Evolutionary conservation across 1,140 invertebrate genomes (phyloP), one percentile per base, ranked within the genome.

Genomic region (Aradophagus sp.): DNA sequence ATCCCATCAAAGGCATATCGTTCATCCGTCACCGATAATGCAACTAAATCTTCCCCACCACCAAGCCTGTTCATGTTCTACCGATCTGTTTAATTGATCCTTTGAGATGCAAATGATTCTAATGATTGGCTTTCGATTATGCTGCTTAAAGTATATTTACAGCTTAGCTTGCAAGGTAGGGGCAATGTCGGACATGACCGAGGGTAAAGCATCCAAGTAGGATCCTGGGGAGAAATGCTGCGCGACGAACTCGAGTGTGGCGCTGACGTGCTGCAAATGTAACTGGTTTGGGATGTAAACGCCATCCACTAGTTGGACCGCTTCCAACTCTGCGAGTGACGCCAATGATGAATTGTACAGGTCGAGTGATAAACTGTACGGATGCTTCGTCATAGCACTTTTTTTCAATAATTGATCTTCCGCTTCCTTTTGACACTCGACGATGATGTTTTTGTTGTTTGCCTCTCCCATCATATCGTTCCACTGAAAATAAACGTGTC

Each of bases 291-390:
- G 32, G 7, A 26, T 55, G 45, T 84, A 86, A 16, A 72, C 14
- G 48, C 67, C 73, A 10, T 61, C 55, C 1, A 36, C 20, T 12
- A 65, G 5, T n/a, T 52, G 50, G 17, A 81, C 14, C 15, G 78
- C 73, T 50, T 69, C 77, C 52, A 75, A 65, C 12, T 66, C 36
- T 36, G 67, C 15, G 38, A 86, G 78, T 61, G 77, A 82, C 5
- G 56, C 58, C 45, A 86, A 42, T 19, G 82, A 78, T 2, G 80
- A 75, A 27, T 73, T 68, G 41, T 80, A 80, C 7, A 85, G 56
- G 70, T 86, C 85, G 5, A 86, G 74, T 0, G 82, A 78, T 12
- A 86, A 69, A 6, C 77, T 80, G 26, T 86, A 86, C 0, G 83
- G 83, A 55, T 85, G 81, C 26, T 73, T 77, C 6, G 77, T 75